phyloP scores from a whole-genome alignment of 2,113 vertebrate genomes.

The Saccopteryx bilineata region DNA sequence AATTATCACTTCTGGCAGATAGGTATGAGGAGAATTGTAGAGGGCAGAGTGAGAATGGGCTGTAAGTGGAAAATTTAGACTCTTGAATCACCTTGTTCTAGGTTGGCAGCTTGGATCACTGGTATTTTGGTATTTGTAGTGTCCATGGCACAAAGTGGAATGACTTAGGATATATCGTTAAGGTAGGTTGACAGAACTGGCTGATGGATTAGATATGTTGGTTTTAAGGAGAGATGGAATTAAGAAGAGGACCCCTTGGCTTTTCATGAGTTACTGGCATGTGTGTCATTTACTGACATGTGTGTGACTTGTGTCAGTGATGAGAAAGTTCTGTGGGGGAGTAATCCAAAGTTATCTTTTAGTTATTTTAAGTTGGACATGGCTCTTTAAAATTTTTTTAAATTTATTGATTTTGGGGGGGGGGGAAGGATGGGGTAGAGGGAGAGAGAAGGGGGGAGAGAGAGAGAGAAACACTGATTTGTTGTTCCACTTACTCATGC shows the following conservation, averaged over 20 bases:
- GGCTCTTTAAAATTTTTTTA: background rate
- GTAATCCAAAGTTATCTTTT: background rate
- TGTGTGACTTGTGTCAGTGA: background rate
- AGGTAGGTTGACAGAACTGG: background rate
- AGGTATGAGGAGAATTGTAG: background rate
- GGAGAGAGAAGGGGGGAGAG: too few relatives aligned
- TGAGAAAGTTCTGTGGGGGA: background rate
- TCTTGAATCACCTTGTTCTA: too few relatives aligned
- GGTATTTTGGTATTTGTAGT: background rate
- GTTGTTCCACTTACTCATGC: too few relatives aligned
- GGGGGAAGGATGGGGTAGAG: too few relatives aligned
- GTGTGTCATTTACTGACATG: background rate
- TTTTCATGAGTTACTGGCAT: background rate
- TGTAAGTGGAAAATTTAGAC: background rate
- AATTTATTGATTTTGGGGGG: too few relatives aligned
- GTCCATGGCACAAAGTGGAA: background rate
- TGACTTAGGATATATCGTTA: background rate
- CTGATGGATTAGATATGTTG: background rate
- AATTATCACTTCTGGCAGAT: background rate
- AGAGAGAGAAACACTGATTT: too few relatives aligned
- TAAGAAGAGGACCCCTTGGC: background rate
- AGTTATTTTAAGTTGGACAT: background rate
- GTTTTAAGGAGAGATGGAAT: background rate
- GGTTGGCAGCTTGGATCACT: background rate
- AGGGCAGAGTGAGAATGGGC: background rate